A percentile compares a stretch with the other conserved stretches of the same genome.
Evolutionary conservation across 23 tunicate species (phyloP).

Genomic region (Trididemnum miniatum): DNA sequence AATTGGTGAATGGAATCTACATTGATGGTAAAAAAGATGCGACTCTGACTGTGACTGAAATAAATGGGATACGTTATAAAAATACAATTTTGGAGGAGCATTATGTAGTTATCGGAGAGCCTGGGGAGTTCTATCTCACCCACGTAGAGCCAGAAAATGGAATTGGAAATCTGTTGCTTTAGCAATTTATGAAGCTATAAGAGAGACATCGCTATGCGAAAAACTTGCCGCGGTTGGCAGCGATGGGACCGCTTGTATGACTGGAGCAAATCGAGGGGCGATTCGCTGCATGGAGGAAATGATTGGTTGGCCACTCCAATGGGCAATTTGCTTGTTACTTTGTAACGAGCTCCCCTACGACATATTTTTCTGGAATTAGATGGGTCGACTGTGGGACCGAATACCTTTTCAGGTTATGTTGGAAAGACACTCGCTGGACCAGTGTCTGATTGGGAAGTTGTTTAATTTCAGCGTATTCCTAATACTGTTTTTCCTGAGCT

Average conservation of each 20-base stretch:
- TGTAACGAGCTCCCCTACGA: neutral
- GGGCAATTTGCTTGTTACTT: neutral
- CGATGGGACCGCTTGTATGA: neutral
- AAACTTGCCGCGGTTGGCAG: neutral
- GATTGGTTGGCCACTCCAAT: neutral
- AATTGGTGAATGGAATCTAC: too few species aligned
- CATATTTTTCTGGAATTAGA: too few species aligned
- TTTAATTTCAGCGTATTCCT: neutral
- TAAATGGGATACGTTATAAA: neutral
- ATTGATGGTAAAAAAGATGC: neutral
- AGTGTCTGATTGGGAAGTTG: neutral
- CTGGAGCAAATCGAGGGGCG: too few species aligned
- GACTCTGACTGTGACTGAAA: neutral
- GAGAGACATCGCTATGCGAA: neutral
- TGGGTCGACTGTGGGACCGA: too few species aligned
- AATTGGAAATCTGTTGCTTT: neutral
- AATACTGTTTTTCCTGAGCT: too few species aligned
- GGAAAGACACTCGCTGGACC: neutral
- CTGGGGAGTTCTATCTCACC: conserved; percentile 1
- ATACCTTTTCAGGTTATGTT: neutral
- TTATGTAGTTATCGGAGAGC: neutral
- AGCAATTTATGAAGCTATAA: neutral
- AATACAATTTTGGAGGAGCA: neutral
- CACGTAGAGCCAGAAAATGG: neutral
- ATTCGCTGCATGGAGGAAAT: neutral